Evolutionary conservation across 2,888 invertebrate genomes (phyloP), one percentile per base, ranked within the genome.

Genomic region (Leptothorax acervorum): DNA sequence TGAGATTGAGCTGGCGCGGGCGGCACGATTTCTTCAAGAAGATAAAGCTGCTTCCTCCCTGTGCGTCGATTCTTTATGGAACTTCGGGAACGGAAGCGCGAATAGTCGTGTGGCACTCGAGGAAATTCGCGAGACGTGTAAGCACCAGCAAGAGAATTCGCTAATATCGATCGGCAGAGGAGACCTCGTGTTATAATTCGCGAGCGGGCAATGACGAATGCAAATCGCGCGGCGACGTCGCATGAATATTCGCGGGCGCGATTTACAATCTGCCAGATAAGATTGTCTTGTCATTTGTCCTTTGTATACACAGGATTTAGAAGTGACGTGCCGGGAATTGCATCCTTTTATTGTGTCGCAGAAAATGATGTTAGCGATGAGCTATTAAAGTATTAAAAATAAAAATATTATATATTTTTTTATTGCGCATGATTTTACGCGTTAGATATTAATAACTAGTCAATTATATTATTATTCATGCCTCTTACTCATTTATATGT

Each of bases 261-360:
- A 81, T 81, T 81, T 81, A 73, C 60, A 73, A 60, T 73, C 79
- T 53, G 79, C 48, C 60, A 48, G 60, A 81, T 81, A 81, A 79
- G 74, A 81, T 23, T 23, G 23, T 23, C 23, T 23, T 23, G 23
- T 23, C 48, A 73, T 28, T 57, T 79, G 57, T 81, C 35, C 60
- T 60, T 81, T 60, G 35, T 60, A 65, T 39, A 48, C 18, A 48
- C 23, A 35, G 15, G 23, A 57, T 42, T 35, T 31, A 48, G 60
- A 60, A 48, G 48, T 48, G 60, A 60, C 74, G 28, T 74, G 39
- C 5, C 39, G 55, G 23, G n/a, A 71, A 70, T 53, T 31, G 55
- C 18, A 9, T 51, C 63, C n/a, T 12, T 4, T 18, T 42, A 39
- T 15, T 15, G n/a, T n/a, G 9, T 15, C 15, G 42, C 45, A 39